These are phyloP conservation scores for Channallabes apus DNA, from an alignment of 2,797 vertebrate genomes.

Conservation along the genomic window DNA sequence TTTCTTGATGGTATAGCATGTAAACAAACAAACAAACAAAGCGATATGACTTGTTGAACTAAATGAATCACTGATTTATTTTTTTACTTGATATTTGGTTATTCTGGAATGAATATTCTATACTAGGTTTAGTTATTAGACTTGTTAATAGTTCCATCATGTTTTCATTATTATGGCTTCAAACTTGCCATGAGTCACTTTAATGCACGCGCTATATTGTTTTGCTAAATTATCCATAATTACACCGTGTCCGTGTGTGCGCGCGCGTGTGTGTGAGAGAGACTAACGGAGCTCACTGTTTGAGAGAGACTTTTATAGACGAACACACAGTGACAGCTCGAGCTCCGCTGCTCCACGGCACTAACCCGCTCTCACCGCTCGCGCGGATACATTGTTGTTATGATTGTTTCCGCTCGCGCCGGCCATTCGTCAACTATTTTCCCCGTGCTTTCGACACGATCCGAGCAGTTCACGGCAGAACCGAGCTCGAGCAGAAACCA, in stretches of 20 bases:
- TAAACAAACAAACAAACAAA: neutral
- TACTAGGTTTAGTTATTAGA: neutral
- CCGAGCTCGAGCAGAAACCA: conserved; percentile 2
- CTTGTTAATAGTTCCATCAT: neutral
- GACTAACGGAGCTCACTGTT: neutral
- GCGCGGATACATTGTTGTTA: conserved; percentile 37
- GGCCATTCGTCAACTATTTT: conserved; percentile 36
- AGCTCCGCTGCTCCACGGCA: neutral
- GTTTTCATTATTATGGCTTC: neutral
- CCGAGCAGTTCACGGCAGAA: neutral
- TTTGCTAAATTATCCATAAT: neutral
- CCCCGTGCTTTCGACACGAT: neutral
- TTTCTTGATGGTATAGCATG: neutral
- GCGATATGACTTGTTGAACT: neutral
- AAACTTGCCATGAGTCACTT: conserved; percentile 12
- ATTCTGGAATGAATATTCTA: neutral
- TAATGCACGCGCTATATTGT: neutral
- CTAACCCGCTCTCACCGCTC: neutral
- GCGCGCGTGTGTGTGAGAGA: neutral
- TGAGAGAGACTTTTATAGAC: neutral
- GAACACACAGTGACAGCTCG: conserved; percentile 13
- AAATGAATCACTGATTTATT: neutral
- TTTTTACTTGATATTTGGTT: neutral
- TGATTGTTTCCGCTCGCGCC: conserved; percentile 52
- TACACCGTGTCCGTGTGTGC: neutral